Evolutionary conservation across 2,113 vertebrate species (phyloP).

Genomic region (Antennarius striatus): DNA sequence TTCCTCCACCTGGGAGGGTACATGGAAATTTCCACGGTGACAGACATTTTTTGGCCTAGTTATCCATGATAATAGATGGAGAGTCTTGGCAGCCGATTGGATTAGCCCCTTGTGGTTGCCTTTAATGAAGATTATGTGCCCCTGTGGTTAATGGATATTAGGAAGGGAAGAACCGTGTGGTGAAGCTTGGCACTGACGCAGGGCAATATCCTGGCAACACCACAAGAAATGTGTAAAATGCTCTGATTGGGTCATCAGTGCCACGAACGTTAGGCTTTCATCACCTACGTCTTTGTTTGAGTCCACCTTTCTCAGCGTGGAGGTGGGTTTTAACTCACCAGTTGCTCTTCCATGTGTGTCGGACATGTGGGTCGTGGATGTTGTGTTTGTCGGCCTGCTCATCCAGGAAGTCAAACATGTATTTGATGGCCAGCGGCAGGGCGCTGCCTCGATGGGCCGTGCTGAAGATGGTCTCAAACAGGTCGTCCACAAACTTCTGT

Average conservation of each 20-base stretch:
- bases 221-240: slow-evolving; percentile 35
- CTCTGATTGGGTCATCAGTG: slow-evolving; percentile 15
- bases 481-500: slow-evolving; percentile 98
- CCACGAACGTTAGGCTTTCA: no score
- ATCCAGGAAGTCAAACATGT: slow-evolving; percentile 99
- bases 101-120: slow-evolving; percentile 68
- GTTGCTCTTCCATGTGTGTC: slow-evolving; percentile 99
- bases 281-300: no score
- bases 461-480: slow-evolving; percentile 99
- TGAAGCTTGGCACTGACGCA: slow-evolving; percentile 56
- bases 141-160: slow-evolving; percentile 72
- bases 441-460: slow-evolving; percentile 96
- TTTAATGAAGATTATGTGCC: slow-evolving; percentile 75
- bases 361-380: slow-evolving; percentile 95
- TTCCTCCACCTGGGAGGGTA: slow-evolving; percentile 53
- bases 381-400: slow-evolving; percentile 97
- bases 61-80: slow-evolving; percentile 64
- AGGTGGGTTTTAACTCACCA: slow-evolving; percentile 83
- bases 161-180: slow-evolving; percentile 56
- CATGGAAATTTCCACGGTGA: slow-evolving; percentile 57
- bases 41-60: slow-evolving; percentile 57
- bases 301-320: not conserved
- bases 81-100: slow-evolving; percentile 60
- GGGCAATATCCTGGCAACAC: slow-evolving; percentile 40
- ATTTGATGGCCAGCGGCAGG: slow-evolving; percentile 96